Evolutionary conservation across 1,140 invertebrate species (phyloP), one percentile per base, ranked within the genome.

Genomic region (Drosophila ogumai): DNA sequence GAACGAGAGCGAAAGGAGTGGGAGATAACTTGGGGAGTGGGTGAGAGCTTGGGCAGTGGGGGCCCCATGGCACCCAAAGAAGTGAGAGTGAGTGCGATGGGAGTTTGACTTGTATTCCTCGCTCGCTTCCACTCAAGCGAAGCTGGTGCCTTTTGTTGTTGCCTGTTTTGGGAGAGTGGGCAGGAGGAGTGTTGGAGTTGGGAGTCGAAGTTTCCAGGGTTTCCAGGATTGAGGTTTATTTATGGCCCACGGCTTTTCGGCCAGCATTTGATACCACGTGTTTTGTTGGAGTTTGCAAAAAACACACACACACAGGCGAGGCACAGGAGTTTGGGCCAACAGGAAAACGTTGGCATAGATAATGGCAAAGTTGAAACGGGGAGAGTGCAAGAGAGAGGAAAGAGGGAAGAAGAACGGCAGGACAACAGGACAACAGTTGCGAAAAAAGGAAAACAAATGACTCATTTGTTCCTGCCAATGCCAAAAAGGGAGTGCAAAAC

Each of bases 221-320:
- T 73, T 82, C 67, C 61, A 65, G 79, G 82, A 76, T 87, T 87
- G 84, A 87, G 82, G 84, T 87, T 87, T 87, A 87, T 87, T 87
- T 87, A 87, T 87, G 84, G 85, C 84, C 85, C 85, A 78, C 84
- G 84, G 84, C 84, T 78, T 81, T 87, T 79, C 72, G 84, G 54
- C 56, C 64, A 71, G 66, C 66, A 79, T 87, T 84, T 64, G 76
- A 82, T 88, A 87, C 84, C 84, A 87, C 84, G 84, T 84, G 84
- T 84, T 82, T 87, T 63, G 75, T 59, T 47, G 47, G 17, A 40
- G 41, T 38, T 40, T 9, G 38, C 58, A 13, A 52, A 56, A 31
- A 68, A 65, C 17, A 47, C 3, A 28, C 32, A 54, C 31, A 34
- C 12, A 43, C 3, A 32, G 44, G 44, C 19, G 10, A 28, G 49